phyloP scores from a whole-genome alignment of 2,113 vertebrate genomes.

The Gnathonemus echidnorhynchus region DNA sequence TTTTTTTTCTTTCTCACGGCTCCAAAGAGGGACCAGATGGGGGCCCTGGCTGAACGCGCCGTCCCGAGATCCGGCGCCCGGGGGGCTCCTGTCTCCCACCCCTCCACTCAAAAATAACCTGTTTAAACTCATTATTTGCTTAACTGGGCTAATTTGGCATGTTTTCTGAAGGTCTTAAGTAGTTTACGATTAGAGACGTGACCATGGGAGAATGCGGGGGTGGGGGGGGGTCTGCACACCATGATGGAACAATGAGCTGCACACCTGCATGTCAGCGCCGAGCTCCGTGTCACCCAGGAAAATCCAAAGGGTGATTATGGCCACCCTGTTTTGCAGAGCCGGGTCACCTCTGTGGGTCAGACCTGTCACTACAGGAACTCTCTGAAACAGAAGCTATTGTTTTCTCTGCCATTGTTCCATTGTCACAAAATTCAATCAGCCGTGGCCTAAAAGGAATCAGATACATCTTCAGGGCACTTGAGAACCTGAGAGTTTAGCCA shows the following conservation, averaged over 20 bases:
- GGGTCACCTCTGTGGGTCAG: background rate
- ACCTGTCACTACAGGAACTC: background rate
- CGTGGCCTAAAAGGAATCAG: background rate
- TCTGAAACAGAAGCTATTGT: background rate
- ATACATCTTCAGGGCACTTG: background rate
- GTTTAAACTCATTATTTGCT: constrained; percentile 51
- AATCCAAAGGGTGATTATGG: background rate
- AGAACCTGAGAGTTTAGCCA: background rate
- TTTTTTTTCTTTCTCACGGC: constrained; percentile 24
- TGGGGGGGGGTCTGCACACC: constrained; percentile 32
- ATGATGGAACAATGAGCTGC: constrained; percentile 12
- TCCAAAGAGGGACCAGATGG: constrained; percentile 35
- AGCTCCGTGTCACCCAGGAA: background rate
- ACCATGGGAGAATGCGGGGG: constrained; percentile 27
- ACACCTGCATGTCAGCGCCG: background rate
- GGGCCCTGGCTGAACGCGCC: background rate
- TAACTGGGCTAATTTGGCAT: constrained; percentile 49
- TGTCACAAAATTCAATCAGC: background rate
- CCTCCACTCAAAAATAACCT: constrained; percentile 40
- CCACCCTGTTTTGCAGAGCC: constrained; percentile 29
- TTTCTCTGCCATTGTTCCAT: background rate
- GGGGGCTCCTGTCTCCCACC: constrained; percentile 26
- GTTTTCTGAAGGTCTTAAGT: constrained; percentile 50
- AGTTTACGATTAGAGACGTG: constrained; percentile 51
- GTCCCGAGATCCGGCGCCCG: constrained; percentile 24